Base-by-base conservation (phyloP, 2,888 invertebrate species). In the Drosophila quinaria region DNA sequence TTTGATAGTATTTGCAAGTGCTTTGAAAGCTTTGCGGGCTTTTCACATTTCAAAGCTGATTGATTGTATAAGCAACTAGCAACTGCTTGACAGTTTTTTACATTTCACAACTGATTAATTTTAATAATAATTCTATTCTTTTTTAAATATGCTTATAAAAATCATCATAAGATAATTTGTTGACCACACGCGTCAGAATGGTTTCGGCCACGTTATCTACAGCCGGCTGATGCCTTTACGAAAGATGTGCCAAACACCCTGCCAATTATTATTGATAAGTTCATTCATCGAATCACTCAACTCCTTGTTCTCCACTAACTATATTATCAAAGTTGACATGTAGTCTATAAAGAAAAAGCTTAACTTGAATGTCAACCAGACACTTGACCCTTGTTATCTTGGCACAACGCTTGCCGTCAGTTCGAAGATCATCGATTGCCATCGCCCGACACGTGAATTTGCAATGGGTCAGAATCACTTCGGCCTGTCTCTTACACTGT, bases 11-110 rank as follows among this genome's bases (percentile, higher is more conserved):
- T 13, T 49, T 17, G 10, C 10, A 62, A 17, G 8, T 63, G 51
- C 4, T 44, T 31, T 29, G 2, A 39, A 29, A 65, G 65, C 49
- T 65, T 65, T 33, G 1, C 17, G 42, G 19, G 13, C 55, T 71
- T 50, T 71, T 39, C 5, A 10, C 8, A 37, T n/a, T 17, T n/a
- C n/a, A n/a, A n/a, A n/a, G n/a, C n/a, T n/a, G n/a, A n/a, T n/a
- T n/a, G n/a, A n/a, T n/a, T n/a, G n/a, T 15, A 6, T 29, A 58
- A 46, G 44, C 10, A 6, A 37, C 13, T 11, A 31, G 35, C 10
- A 10, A 8, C 33, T 8, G 6, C 17, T 31, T 17, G 15, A n/a
- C 29, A 29, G 29, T 5, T 29, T 47, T 15, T 8, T 9, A 2
- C 25, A n/a, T 13, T 49, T 31, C 6, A 29, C 11, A 31, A 17